Evolutionary conservation across 2,797 vertebrate genomes (phyloP), one percentile per base, ranked within the genome.

Genomic region (Acipenser oxyrinchus): DNA sequence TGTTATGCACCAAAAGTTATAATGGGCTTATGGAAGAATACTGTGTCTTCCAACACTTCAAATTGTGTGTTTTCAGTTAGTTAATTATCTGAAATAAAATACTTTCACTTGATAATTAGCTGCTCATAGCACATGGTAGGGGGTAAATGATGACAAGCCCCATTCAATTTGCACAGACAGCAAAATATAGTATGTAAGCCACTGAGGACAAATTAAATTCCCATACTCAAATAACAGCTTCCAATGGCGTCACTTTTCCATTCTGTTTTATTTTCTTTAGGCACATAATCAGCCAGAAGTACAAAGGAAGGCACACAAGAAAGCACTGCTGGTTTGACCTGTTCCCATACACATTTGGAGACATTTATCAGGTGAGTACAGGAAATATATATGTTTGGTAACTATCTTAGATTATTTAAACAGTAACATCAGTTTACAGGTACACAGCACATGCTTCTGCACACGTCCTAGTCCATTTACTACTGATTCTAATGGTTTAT

Each of bases 91-190:
- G 13, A 57, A 70, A 70, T 63, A 58, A 66, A 70, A 66, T 11
- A 13, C 58, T 51, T 61, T 50, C 60, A 48, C 51, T 66, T 60
- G 61, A 63, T 67, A 66, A 66, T 70, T 70, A 70, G 60, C 60
- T 70, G 69, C 62, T 65, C 69, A 66, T 61, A 55, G 65, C 18
- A 62, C 64, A 58, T 63, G 57, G 65, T 59, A 67, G 60, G 65
- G 60, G 61, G 69, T 66, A 66, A 70, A 63, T 70, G 66, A 70
- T 70, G 65, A 50, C 65, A 63, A 65, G 64, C 18, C 50, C 60
- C 51, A 70, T 70, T 66, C 65, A 62, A 52, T 70, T 62, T 66
- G 64, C 64, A 63, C 65, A 63, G n/a, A 65, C 65, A 70, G 63
- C 65, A 66, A 49, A 37, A 66, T 18, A 23, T 23, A 58, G 18